Percentiles rank a stretch among this genome's conserved stretches.
These are phyloP conservation scores for Marmota monax DNA, from an alignment of 2,113 vertebrate genomes.

Conservation along the genomic window DNA sequence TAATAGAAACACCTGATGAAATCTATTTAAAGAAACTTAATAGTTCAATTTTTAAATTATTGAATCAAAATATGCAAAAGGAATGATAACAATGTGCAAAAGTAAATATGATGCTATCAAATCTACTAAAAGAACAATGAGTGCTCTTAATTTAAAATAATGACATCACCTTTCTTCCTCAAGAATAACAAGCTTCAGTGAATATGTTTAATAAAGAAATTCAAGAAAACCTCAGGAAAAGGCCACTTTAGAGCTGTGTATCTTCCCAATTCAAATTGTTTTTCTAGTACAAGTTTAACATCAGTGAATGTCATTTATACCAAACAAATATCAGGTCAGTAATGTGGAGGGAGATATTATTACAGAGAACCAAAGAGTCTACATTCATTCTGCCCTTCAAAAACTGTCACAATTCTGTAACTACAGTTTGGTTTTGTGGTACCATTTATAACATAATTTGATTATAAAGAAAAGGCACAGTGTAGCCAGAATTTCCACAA, in stretches of 20 bases:
- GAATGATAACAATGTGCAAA: slow-evolving; percentile 56
- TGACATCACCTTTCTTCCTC: background rate
- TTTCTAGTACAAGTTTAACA: slow-evolving; percentile 71
- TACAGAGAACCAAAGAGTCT: slow-evolving; percentile 56
- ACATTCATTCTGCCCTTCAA: slow-evolving; percentile 75
- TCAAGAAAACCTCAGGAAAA: slow-evolving; percentile 68
- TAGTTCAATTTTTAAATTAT: slow-evolving; percentile 61
- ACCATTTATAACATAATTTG: slow-evolving; percentile 64
- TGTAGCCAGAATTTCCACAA: slow-evolving; percentile 31
- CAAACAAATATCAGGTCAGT: slow-evolving; percentile 73
- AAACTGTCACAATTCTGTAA: slow-evolving; percentile 78
- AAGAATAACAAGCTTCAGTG: slow-evolving; percentile 48
- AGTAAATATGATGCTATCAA: slow-evolving; percentile 48
- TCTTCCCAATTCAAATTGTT: slow-evolving; percentile 71
- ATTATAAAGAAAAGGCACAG: slow-evolving; percentile 56
- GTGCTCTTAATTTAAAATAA: slow-evolving; percentile 56
- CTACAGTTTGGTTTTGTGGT: slow-evolving; percentile 76
- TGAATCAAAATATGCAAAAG: slow-evolving; percentile 49
- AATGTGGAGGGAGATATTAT: slow-evolving; percentile 63
- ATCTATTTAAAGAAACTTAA: slow-evolving; percentile 61
- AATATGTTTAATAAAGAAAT: slow-evolving; percentile 75
- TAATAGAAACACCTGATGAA: slow-evolving; percentile 57
- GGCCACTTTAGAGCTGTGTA: slow-evolving; percentile 13
- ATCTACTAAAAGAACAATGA: slow-evolving; percentile 52
- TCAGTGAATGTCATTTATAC: slow-evolving; percentile 54